Evolutionary conservation across 2,797 vertebrate species (phyloP).

Genomic region (Hemibagrus guttatus): DNA sequence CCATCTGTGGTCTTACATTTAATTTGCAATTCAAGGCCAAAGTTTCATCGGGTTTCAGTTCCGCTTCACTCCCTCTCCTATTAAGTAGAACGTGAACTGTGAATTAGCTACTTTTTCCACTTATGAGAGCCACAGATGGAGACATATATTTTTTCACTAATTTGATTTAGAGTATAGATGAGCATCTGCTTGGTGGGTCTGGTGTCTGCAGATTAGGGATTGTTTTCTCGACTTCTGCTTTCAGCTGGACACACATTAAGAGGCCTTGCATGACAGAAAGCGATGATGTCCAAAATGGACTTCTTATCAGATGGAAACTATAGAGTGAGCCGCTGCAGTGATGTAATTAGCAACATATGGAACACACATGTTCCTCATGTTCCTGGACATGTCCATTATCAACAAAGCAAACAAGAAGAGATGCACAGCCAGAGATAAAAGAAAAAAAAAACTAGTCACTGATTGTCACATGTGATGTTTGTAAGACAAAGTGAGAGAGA

Average conservation of each 20-base stretch:
- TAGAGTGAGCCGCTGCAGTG: conserved; percentile 65
- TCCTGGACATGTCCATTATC: conserved; percentile 73
- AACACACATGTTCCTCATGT: conserved; percentile 77
- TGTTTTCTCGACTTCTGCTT: conserved; percentile 48
- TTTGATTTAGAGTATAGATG: conserved; percentile 46
- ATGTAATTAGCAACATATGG: conserved; percentile 81
- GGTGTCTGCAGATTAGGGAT: conserved; percentile 54
- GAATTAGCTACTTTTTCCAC: conserved; percentile 32
- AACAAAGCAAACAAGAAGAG: conserved; percentile 77
- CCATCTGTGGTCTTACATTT: conserved; percentile 41
- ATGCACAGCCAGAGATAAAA: conserved; percentile 58
- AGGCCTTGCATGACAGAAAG: conserved; percentile 73
- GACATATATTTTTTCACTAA: conserved; percentile 21
- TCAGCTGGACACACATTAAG: conserved; percentile 57
- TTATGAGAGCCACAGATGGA: conserved; percentile 40
- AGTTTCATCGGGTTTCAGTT: conserved; percentile 58
- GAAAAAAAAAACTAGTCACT: background rate
- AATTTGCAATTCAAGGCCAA: conserved; percentile 62
- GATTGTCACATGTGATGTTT: conserved; percentile 52
- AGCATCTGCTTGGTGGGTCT: conserved; percentile 53
- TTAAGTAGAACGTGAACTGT: conserved; percentile 16
- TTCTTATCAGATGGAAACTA: conserved; percentile 77
- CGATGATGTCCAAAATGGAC: conserved; percentile 75
- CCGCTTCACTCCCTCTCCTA: conserved; percentile 47
- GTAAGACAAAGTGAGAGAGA: conserved; percentile 63